Evolutionary conservation across 2,888 invertebrate genomes (phyloP), one percentile per base, ranked within the genome.

Genomic region (Endotricha flammealis): DNA sequence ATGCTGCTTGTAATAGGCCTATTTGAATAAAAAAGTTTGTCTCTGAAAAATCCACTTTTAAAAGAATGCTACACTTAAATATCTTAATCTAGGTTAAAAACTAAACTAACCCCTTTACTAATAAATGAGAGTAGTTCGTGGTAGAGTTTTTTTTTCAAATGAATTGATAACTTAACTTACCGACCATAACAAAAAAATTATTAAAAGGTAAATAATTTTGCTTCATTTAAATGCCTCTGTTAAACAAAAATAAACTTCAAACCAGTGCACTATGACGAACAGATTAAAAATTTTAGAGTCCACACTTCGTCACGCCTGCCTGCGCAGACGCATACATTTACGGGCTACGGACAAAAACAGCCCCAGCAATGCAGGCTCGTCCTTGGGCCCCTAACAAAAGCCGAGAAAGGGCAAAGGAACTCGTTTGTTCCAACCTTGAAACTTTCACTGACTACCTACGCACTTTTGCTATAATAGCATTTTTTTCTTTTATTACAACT

Each of bases 401-500:
- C 78, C 66, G 75, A 81, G 83, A 81, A 85, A 83, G 83, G 83
- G 83, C 85, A 83, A 72, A 74, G 74, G 74, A 85, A 85, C 85
- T 77, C 71, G 85, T 86, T 85, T 77, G 53, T 56, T 47, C 57
- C 70, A 81, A 76, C 80, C 78, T 85, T 74, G 79, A 65, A 67
- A 83, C 86, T 86, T 86, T 86, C 86, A 85, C 85, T 86, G 68
- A 60, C 76, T 81, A 75, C 75, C 80, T 79, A 79, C 73, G 68
- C 65, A 59, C 60, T 73, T 73, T 73, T 61, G 61, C 61, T 63
- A 59, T 50, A 51, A 41, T 38, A 36, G 28, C 23, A 5, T 39
- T 41, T 42, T 42, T 46, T 44, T 29, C 11, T 14, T 7, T 25
- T 2, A 20, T 20, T 3, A n/a, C 6, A 20, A 20, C 7, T 20